Conservation (phyloP, 2,797 vertebrate genomes). For the Silurus lanzhouensis region DNA sequence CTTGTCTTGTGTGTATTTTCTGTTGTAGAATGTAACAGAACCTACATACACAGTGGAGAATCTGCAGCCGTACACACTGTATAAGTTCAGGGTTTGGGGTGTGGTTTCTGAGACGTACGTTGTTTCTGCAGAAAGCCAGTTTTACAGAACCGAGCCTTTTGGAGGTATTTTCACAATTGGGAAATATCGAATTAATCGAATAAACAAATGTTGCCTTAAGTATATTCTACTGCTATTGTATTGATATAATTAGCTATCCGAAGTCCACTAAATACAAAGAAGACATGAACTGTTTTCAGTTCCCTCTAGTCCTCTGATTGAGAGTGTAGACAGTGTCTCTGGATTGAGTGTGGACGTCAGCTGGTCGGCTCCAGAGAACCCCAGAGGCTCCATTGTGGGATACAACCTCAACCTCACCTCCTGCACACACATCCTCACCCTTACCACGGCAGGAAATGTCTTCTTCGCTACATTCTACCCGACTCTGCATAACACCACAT, state of each 20-base stretch:
- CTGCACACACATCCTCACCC: slow-evolving; percentile 58
- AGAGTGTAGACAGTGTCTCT: slow-evolving; percentile 68
- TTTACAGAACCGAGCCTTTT: slow-evolving; percentile 68
- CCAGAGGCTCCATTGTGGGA: slow-evolving; percentile 72
- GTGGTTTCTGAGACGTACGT: slow-evolving; percentile 68
- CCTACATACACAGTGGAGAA: slow-evolving; percentile 59
- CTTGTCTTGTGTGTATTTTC: slow-evolving; percentile 21
- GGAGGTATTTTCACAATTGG: slow-evolving; percentile 66
- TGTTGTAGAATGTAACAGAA: slow-evolving; percentile 66
- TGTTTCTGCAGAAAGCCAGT: slow-evolving; percentile 64
- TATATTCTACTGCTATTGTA: background rate
- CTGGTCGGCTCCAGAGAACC: slow-evolving; percentile 73
- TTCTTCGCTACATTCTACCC: slow-evolving; percentile 73
- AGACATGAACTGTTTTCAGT: slow-evolving; percentile 53
- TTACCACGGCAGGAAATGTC: slow-evolving; percentile 65
- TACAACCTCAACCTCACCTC: slow-evolving; percentile 74
- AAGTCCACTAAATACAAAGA: background rate
- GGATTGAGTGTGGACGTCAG: slow-evolving; percentile 74
- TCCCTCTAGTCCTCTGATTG: slow-evolving; percentile 67
- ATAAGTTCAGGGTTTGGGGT: slow-evolving; percentile 75
- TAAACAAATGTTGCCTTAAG: background rate
- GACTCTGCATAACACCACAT: slow-evolving; percentile 72
- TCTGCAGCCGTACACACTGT: slow-evolving; percentile 73
- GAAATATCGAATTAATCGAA: background rate
- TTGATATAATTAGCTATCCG: too few relatives aligned